These are phyloP conservation scores for Schlechtendalia chinensis DNA, from an alignment of 1,140 invertebrate species.

Conservation along the genomic window DNA sequence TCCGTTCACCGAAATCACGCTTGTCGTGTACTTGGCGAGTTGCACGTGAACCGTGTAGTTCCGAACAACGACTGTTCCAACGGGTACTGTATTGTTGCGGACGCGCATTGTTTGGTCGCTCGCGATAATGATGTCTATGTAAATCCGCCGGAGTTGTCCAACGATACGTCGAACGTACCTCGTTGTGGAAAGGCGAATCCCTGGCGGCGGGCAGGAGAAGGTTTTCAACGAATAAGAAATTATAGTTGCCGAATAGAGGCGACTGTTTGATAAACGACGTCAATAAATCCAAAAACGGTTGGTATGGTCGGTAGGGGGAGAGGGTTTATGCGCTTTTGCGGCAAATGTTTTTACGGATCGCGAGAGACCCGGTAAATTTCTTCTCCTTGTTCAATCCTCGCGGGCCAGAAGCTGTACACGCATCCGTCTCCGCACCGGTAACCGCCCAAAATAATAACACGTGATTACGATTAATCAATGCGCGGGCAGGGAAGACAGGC, in stretches of 20 bases:
- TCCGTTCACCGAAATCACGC: not conserved
- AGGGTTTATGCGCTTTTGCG: slow-evolving; percentile 14
- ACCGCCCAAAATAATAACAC: slow-evolving; percentile 27
- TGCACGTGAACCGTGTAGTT: not conserved
- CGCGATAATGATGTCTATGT: slow-evolving; percentile 33
- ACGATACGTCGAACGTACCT: not conserved
- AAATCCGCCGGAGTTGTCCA: slow-evolving; percentile 16
- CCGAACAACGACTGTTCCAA: slow-evolving; percentile 34
- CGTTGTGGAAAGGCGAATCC: not conserved
- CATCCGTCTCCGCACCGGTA: not conserved
- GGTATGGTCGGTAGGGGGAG: not conserved
- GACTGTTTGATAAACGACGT: slow-evolving; percentile 37
- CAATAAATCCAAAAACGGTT: slow-evolving; percentile 38
- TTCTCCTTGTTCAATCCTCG: slow-evolving; percentile 41
- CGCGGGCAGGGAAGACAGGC: not conserved
- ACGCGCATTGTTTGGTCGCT: not conserved
- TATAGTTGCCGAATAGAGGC: slow-evolving; percentile 34
- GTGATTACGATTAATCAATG: slow-evolving; percentile 34
- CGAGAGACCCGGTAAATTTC: slow-evolving; percentile 42
- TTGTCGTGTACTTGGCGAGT: not conserved
- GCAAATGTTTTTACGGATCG: slow-evolving; percentile 34
- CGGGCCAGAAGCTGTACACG: not conserved
- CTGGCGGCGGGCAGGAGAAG: not conserved
- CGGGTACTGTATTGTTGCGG: not conserved
- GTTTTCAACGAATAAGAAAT: slow-evolving; percentile 43